Evolutionary conservation across 2,797 vertebrate genomes (phyloP).

Genomic region (Pyrocephalus nanus): DNA sequence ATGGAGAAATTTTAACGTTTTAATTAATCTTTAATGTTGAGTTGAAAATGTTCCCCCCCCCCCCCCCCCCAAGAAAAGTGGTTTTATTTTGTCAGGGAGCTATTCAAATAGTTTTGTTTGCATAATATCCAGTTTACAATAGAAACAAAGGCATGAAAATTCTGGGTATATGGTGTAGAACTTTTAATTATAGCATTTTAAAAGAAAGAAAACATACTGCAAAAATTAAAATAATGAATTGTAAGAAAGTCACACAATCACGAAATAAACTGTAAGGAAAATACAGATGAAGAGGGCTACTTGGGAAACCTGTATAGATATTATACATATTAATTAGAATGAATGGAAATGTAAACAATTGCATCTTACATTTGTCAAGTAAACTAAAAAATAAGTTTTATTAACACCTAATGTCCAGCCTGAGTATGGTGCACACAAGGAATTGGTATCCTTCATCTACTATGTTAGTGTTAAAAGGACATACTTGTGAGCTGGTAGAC

Average conservation of each 20-base stretch:
- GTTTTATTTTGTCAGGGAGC: neutral
- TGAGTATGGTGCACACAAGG: neutral
- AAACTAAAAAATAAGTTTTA: neutral
- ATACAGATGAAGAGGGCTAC: neutral
- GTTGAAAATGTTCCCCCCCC: neutral
- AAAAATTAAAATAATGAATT: neutral
- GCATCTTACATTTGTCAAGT: neutral
- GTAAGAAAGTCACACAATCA: neutral
- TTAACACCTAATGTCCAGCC: neutral
- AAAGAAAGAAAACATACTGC: neutral
- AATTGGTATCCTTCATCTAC: neutral
- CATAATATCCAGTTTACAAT: neutral
- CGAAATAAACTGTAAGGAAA: neutral
- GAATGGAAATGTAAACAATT: neutral
- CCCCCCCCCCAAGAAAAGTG: too few species aligned
- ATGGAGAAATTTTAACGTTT: neutral
- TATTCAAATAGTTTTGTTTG: neutral
- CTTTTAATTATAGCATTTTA: neutral
- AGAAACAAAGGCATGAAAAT: neutral
- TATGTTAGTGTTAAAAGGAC: neutral
- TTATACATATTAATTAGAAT: neutral
- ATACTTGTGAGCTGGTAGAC: neutral
- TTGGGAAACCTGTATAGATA: neutral
- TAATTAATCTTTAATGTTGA: neutral
- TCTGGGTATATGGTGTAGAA: neutral